These are phyloP conservation scores for Hippoglossus hippoglossus DNA, from an alignment of 2,797 vertebrate species.

Conservation along the genomic window DNA sequence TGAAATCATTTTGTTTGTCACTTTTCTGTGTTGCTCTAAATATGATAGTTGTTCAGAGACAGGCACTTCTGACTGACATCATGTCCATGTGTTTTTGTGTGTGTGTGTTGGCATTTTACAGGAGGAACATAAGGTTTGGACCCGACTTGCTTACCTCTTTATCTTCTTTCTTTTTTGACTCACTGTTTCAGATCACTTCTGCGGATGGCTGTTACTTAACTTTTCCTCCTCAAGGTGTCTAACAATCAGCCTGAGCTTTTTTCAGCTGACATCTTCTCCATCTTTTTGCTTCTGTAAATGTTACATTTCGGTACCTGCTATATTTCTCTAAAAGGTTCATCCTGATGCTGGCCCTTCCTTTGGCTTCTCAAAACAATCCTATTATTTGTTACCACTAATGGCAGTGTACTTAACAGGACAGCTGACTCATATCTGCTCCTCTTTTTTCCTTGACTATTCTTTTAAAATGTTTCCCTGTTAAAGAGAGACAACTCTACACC, in stretches of 20 bases:
- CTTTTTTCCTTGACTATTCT: background rate
- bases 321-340: constrained; percentile 12
- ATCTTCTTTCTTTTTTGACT: constrained; percentile 13
- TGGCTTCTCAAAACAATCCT: background rate
- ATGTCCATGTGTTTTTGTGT: constrained; percentile 65
- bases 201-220: constrained; percentile 15
- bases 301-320: background rate
- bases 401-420: background rate
- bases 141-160: constrained; percentile 57
- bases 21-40: background rate
- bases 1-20: background rate
- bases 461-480: background rate
- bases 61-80: constrained; percentile 52
- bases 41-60: background rate
- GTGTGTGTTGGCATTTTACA: constrained; percentile 84
- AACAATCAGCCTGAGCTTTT: constrained; percentile 22
- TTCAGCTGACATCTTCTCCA: background rate
- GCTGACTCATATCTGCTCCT: background rate
- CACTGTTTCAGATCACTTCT: constrained; percentile 12
- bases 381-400: background rate
- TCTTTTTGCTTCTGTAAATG: background rate
- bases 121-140: constrained; percentile 97
- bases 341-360: background rate
- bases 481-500: background rate
- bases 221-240: constrained; percentile 39